phyloP scores from a whole-genome alignment of 2,797 vertebrate genomes.

The Philypnodon macrostomus region DNA sequence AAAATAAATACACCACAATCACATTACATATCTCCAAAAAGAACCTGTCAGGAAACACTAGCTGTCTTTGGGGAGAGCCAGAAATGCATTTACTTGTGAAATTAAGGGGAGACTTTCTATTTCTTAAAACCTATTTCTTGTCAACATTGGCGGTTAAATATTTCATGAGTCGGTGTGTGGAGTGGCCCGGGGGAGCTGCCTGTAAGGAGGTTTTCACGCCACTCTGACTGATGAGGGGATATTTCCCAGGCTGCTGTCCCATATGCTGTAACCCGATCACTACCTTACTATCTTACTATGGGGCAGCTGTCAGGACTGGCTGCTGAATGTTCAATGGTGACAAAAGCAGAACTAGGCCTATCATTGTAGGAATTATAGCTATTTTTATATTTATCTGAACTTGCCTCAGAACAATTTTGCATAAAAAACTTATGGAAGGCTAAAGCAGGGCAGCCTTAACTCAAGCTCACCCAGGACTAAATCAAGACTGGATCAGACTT shows the following conservation, averaged over 20 bases:
- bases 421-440: constrained; percentile 33
- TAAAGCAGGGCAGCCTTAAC: too few species aligned
- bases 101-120: constrained; percentile 80
- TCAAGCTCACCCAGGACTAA: too few species aligned
- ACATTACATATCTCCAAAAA: constrained; percentile 40
- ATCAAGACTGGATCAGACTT: too few species aligned
- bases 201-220: constrained; percentile 76
- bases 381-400: constrained; percentile 44
- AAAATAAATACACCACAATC: constrained; percentile 40
- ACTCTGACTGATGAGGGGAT: constrained; percentile 77
- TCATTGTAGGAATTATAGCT: constrained; percentile 13
- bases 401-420: constrained; percentile 43
- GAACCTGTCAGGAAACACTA: constrained; percentile 44
- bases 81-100: constrained; percentile 80
- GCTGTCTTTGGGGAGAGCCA: constrained; percentile 64
- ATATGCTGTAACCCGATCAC: constrained; percentile 67
- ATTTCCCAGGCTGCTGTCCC: constrained; percentile 66
- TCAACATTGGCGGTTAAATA: constrained; percentile 86
- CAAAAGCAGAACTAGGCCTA: too few species aligned
- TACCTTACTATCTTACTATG: constrained; percentile 44
- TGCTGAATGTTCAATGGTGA: too few species aligned
- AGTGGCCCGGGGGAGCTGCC: constrained; percentile 73
- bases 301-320: constrained; percentile 63
- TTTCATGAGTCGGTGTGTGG: constrained; percentile 82
- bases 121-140: constrained; percentile 88